Evolutionary conservation across 2,888 invertebrate genomes (phyloP).

Genomic region (Pandemis cinnamomeana): DNA sequence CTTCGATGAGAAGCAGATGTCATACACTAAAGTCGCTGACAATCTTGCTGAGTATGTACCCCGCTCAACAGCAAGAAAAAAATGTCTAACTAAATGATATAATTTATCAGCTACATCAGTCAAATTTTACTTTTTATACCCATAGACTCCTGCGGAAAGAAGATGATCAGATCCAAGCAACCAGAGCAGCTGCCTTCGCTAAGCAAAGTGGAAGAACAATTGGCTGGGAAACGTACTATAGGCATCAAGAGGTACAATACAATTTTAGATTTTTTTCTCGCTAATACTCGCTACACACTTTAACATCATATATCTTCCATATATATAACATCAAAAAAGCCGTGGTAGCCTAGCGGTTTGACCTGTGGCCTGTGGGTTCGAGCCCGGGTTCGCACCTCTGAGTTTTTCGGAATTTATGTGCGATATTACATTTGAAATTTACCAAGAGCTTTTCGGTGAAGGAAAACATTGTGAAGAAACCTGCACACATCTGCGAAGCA

Average conservation of each 20-base stretch:
- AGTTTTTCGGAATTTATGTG: too few relatives aligned
- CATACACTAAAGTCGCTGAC: conserved; percentile 63
- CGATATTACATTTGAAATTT: too few relatives aligned
- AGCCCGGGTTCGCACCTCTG: too few relatives aligned
- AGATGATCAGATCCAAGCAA: conserved; percentile 57
- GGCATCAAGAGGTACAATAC: conserved; percentile 59
- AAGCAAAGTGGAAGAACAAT: conserved; percentile 61
- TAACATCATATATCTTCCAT: too few relatives aligned
- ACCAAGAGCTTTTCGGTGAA: too few relatives aligned
- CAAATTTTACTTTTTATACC: conserved; percentile 36
- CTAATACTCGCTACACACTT: background rate
- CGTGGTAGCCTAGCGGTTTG: too few relatives aligned
- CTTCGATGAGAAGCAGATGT: conserved; percentile 61
- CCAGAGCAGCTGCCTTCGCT: conserved; percentile 50
- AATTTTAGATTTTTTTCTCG: background rate
- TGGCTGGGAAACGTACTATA: conserved; percentile 72
- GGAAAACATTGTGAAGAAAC: too few relatives aligned
- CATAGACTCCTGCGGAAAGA: conserved; percentile 68
- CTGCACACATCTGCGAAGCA: too few relatives aligned
- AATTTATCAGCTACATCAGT: background rate
- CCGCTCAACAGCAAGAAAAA: background rate
- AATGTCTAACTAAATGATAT: too few relatives aligned
- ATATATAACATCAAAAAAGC: too few relatives aligned
- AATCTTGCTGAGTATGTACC: conserved; percentile 72
- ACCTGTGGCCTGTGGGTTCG: too few relatives aligned